These are phyloP conservation scores for Hippopotamus amphibius DNA, from an alignment of 2,113 vertebrate genomes.

Conservation along the genomic window DNA sequence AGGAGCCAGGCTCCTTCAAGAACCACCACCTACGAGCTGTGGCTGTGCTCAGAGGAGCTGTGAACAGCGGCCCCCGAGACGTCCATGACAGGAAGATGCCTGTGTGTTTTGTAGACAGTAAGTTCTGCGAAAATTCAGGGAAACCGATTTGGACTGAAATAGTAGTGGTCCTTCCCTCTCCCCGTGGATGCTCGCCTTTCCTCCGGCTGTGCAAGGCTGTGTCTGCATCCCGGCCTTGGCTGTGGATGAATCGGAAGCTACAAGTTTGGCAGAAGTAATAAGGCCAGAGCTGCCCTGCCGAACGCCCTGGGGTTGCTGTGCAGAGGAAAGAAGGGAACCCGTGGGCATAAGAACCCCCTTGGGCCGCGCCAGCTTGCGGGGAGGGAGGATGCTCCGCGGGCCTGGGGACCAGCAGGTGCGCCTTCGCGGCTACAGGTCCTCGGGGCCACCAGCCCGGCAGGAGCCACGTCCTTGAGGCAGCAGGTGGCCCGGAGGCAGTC, in stretches of 20 bases:
- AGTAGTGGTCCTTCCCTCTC: background rate
- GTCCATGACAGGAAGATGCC: background rate
- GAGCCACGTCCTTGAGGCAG: background rate
- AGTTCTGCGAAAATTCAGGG: constrained; percentile 67
- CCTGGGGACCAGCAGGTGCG: background rate
- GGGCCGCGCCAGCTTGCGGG: accelerated
- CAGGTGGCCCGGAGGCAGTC: constrained; percentile 39
- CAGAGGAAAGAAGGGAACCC: background rate
- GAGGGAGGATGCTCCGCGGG: too few relatives aligned
- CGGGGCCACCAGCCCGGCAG: constrained; percentile 14
- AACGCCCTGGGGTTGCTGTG: background rate
- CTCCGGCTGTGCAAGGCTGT: background rate
- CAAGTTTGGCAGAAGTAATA: background rate
- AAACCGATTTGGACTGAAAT: constrained; percentile 64
- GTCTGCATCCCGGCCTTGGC: background rate
- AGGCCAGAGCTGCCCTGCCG: background rate
- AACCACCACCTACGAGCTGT: background rate
- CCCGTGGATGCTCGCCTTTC: background rate
- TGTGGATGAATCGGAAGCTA: background rate
- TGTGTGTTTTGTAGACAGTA: background rate
- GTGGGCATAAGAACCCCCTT: background rate
- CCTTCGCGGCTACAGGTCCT: background rate
- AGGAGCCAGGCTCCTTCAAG: background rate
- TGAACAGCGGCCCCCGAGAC: background rate
- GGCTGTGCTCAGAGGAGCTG: background rate